These are phyloP conservation scores for Neosilurus mollespiculum DNA, from an alignment of 2,797 vertebrate species.

Conservation along the genomic window DNA sequence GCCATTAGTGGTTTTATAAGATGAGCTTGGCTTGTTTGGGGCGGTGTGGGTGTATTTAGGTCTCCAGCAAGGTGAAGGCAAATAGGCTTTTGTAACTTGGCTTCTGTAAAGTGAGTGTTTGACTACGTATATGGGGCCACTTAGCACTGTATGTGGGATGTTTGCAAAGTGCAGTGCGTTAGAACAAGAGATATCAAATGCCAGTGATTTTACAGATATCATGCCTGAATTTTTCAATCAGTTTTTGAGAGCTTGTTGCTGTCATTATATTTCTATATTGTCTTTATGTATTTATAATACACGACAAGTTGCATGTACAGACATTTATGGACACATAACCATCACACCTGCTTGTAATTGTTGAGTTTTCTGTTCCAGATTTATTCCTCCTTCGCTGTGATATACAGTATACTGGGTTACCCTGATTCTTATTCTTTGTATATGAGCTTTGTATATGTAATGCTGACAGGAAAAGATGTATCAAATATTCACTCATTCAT, in stretches of 20 bases:
- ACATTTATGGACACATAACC: neutral
- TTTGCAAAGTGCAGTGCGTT: neutral
- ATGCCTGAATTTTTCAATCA: neutral
- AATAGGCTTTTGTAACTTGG: constrained; percentile 31
- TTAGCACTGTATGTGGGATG: constrained; percentile 6
- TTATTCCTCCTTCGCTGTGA: no score
- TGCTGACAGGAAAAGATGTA: no score
- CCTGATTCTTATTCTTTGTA: no score
- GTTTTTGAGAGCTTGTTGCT: neutral
- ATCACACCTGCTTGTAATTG: neutral
- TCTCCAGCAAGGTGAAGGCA: constrained; percentile 37
- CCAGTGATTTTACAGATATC: neutral
- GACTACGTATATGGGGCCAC: neutral
- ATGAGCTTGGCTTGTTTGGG: constrained; percentile 40
- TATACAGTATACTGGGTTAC: no score
- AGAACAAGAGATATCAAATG: neutral
- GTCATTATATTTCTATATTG: neutral
- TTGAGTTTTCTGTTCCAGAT: no score
- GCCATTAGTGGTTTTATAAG: constrained; percentile 42
- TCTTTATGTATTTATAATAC: neutral
- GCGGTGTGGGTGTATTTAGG: constrained; percentile 44
- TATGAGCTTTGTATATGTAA: no score
- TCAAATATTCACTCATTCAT: no score
- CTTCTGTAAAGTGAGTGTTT: constrained; percentile 12
- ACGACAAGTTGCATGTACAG: neutral